Evolutionary conservation across 2,113 vertebrate genomes (phyloP).

Genomic region (Cottus gobio): DNA sequence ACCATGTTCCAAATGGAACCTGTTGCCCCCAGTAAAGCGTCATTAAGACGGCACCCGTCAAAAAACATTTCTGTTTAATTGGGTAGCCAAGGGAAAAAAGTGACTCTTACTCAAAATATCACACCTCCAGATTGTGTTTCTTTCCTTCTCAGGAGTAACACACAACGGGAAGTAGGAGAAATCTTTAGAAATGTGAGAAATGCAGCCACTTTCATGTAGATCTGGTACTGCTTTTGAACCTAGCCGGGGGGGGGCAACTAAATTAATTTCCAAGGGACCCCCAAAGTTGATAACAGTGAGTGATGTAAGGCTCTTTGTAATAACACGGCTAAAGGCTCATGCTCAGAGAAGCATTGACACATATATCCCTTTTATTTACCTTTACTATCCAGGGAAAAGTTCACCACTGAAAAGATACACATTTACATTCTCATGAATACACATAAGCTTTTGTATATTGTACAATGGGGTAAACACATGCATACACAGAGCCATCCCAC

Average conservation of each 20-base stretch:
- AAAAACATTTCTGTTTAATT: constrained; percentile 68
- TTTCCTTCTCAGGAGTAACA: constrained; percentile 39
- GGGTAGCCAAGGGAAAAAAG: constrained; percentile 35
- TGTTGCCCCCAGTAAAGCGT: constrained; percentile 61
- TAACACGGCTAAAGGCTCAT: constrained; percentile 36
- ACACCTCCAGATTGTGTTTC: constrained; percentile 44
- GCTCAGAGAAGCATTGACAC: constrained; percentile 26
- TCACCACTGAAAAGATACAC: constrained; percentile 34
- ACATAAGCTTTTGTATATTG: constrained; percentile 37
- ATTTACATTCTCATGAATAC: constrained; percentile 72
- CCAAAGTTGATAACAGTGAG: constrained; percentile 60
- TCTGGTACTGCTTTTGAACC: constrained; percentile 59
- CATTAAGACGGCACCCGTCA: constrained; percentile 52
- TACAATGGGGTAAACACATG: constrained; percentile 47
- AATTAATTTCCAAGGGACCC: constrained; percentile 79
- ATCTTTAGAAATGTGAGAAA: constrained; percentile 46
- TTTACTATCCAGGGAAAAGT: constrained; percentile 47
- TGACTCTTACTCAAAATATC: constrained; percentile 30
- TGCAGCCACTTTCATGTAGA: constrained; percentile 64
- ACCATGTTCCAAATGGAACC: constrained; percentile 47
- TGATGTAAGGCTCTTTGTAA: constrained; percentile 60
- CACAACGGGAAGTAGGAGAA: constrained; percentile 27
- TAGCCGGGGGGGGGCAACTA: constrained; percentile 63
- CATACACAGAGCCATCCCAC: constrained; percentile 21
- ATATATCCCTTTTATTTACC: constrained; percentile 45